Evolutionary conservation across 1,140 invertebrate species (phyloP), one percentile per base, ranked within the genome.

Genomic region (Hylaeus anthracinus): DNA sequence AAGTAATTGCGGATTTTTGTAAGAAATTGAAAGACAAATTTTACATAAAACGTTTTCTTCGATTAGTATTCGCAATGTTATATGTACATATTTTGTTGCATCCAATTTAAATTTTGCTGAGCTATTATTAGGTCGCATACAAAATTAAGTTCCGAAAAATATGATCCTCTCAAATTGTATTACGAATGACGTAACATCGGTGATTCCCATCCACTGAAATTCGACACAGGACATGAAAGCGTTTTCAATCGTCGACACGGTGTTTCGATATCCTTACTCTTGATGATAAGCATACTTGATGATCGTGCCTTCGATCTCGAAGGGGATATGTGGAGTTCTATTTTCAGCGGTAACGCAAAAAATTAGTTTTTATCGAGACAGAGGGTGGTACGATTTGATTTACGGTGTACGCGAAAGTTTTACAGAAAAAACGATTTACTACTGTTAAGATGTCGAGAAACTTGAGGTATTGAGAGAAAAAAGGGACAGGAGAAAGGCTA

Each of bases 391-490:
- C 60, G 26, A 26, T n/a, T 79, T 65, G 60, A 72, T 72, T 45
- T 56, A 56, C 48, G 48, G n/a, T 8, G 41, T 64, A n/a, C 60
- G 56, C 12, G 55, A 39, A 48, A 43, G 55, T 60, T 48, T 70
- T 26, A 37, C 39, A 43, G 10, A 48, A 69, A 48, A 5, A 39
- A 75, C 12, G 65, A 67, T 78, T 64, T 10, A 72, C 26, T 39
- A 45, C 48, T 72, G 76, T 79, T 60, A n/a, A 39, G 48, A 41
- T 45, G 70, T 65, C 70, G 26, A n/a, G 14, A 5, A n/a, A 26
- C 37, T 56, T 73, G 77, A 83, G 58, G 64, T 64, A 73, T 73
- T 71, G 60, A n/a, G 26, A 53, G 8, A 26, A 55, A 15, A 9
- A 67, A 14, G 6, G 37, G 0, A 3, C 3, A 10, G 14, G n/a